phyloP scores from a whole-genome alignment of 1,140 invertebrate species.

The Yoshiicerus persimilis region DNA sequence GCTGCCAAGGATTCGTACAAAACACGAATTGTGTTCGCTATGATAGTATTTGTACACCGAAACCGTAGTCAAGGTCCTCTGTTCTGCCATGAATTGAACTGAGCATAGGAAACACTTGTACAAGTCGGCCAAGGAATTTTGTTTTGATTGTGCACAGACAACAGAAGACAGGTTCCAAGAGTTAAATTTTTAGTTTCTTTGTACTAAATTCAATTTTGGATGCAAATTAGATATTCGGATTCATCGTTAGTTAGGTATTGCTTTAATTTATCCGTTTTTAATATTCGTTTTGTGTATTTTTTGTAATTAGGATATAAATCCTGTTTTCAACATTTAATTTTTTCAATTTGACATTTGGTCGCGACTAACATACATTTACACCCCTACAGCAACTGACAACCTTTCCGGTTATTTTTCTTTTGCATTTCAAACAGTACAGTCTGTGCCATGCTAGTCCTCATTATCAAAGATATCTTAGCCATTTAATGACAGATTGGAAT shows the following conservation, averaged over 20 bases:
- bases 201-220: not conserved
- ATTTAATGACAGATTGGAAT: no score
- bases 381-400: no score
- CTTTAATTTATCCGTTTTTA: not conserved
- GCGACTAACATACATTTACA: no score
- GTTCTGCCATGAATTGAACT: not conserved
- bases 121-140: constrained; percentile 11
- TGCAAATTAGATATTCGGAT: not conserved
- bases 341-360: no score
- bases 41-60: not conserved
- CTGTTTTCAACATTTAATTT: not conserved
- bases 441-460: no score
- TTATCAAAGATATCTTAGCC: no score
- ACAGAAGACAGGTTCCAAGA: not conserved
- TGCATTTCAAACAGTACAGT: no score
- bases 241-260: not conserved
- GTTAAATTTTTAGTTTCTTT: not conserved
- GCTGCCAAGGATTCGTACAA: not conserved
- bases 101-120: not conserved
- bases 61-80: not conserved
- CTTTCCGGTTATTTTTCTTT: no score
- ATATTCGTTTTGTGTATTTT: not conserved
- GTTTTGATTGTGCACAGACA: not conserved
- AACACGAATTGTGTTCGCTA: not conserved
- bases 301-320: no score